phyloP scores from a whole-genome alignment of 2,113 vertebrate species.

The Rattus rattus region DNA sequence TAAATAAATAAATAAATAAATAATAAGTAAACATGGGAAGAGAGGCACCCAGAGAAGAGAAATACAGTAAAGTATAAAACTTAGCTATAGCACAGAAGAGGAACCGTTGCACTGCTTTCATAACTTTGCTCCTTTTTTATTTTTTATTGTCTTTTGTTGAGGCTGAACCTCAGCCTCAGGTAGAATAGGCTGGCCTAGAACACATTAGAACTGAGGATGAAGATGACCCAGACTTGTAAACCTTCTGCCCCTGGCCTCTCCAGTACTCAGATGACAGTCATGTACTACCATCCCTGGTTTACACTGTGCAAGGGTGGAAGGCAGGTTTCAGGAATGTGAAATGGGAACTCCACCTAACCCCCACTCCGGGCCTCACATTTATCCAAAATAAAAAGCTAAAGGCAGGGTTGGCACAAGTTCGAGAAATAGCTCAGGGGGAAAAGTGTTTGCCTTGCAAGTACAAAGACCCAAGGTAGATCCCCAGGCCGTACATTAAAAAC shows the following conservation, averaged over 20 bases:
- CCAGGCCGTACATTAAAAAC: not conserved
- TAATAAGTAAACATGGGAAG: not conserved
- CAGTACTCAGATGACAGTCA: not conserved
- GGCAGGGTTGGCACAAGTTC: not conserved
- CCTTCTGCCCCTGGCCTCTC: not conserved
- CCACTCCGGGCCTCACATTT: not conserved
- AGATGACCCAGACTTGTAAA: not conserved
- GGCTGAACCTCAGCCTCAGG: not conserved
- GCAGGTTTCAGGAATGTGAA: not conserved
- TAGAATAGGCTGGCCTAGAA: not conserved
- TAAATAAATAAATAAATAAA: not conserved
- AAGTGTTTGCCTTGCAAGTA: not conserved
- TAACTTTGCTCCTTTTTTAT: not conserved
- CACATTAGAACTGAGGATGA: not conserved
- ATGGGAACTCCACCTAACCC: no score
- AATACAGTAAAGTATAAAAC: not conserved
- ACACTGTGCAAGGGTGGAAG: not conserved
- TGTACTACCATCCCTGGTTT: not conserved
- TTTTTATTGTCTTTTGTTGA: not conserved
- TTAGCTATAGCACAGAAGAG: not conserved
- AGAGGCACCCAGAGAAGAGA: not conserved
- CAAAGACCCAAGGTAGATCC: not conserved
- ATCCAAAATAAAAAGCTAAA: constrained; percentile 51
- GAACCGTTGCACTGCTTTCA: not conserved
- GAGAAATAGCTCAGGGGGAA: not conserved